A percentile compares a stretch with the other conserved stretches of the same genome.
Conservation (phyloP, 92 coral and sea anemone genomes). For the Parazoanthus swiftii region DNA sequence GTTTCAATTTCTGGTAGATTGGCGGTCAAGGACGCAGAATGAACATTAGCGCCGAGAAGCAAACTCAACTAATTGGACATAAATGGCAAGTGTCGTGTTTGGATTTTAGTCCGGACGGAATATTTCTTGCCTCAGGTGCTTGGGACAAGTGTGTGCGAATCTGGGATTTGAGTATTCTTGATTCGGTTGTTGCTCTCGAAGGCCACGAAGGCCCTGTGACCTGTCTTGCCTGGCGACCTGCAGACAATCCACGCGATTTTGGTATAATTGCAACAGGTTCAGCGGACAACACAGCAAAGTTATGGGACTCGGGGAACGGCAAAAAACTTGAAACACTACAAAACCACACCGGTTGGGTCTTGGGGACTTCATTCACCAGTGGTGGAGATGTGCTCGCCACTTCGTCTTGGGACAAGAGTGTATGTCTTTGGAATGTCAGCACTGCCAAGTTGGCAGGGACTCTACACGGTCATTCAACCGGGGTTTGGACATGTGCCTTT, state of each 20-base stretch:
- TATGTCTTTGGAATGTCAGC: conserved; percentile 70
- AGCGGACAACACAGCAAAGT: conserved; percentile 81
- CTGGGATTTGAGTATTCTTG: conserved; percentile 92
- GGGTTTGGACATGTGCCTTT: conserved; percentile 94
- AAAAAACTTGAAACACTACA: conserved; percentile 53
- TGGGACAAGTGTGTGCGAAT: conserved; percentile 92
- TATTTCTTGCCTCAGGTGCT: conserved; percentile 85
- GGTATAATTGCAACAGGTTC: conserved; percentile 88
- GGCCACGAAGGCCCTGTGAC: conserved; percentile 90
- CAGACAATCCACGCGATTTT: conserved; percentile 29
- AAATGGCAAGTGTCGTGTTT: conserved; percentile 98
- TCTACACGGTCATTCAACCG: conserved; percentile 82
- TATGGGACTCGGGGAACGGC: conserved; percentile 81
- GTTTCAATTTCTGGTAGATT: not conserved
- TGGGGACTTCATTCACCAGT: conserved; percentile 82
- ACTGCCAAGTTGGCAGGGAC: conserved; percentile 66
- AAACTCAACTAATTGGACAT: conserved; percentile 82
- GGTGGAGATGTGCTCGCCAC: conserved; percentile 81
- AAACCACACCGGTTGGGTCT: conserved; percentile 81
- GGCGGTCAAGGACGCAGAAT: conserved; percentile 38
- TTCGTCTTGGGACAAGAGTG: conserved; percentile 85
- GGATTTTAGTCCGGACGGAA: conserved; percentile 86
- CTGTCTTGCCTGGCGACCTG: conserved; percentile 71
- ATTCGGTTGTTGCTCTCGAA: conserved; percentile 66
- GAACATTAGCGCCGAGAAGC: conserved; percentile 87